Base-by-base conservation (phyloP, 2,113 vertebrate genomes). In the Stegastes partitus region DNA sequence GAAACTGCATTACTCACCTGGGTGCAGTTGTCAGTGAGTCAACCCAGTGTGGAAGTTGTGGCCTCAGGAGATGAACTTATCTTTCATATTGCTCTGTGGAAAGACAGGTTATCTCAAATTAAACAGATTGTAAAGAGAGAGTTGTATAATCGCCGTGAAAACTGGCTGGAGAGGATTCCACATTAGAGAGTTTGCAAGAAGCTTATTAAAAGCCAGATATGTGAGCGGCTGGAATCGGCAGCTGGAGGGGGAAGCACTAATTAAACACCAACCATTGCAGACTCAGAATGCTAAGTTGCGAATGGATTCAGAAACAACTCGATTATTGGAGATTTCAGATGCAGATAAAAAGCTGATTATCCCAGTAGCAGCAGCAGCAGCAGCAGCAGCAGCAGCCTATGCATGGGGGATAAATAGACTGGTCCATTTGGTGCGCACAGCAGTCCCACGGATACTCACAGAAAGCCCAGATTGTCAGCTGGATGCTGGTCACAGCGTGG, bases 1-100 rank as follows among this genome's bases (percentile, higher is more conserved):
- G 42, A 68, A 67, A 61, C 25, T 61, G 44, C 54, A 81, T 77
- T 75, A 85, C 89, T 93, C 64, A 93, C 92, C 88, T 87, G 71
- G 65, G 53, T 77, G 71, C 76, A 84, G 88, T 25, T 91, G 66
- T 84, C 68, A 68, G 89, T 79, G 89, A 88, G 81, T 81, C 83
- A 81, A 68, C 80, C 86, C 81, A 70, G 59, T 50, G 71, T 81
- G 68, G 85, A 87, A 86, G 70, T 88, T 89, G 55, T 86, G 76
- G 85, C 87, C 61, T 88, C 84, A 85, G 81, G 77, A 86, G 59
- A 58, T 61, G 22, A 86, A 89, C 65, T 85, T 82, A 69, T 84
- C 64, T 65, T 77, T 74, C 81, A 88, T 72, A 37, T 69, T 49
- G n/a, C 66, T 89, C 85, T 92, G 88, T 66, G 37, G 37, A 78